phyloP scores from a whole-genome alignment of 2,888 invertebrate genomes.

The Morinoia aosen region DNA sequence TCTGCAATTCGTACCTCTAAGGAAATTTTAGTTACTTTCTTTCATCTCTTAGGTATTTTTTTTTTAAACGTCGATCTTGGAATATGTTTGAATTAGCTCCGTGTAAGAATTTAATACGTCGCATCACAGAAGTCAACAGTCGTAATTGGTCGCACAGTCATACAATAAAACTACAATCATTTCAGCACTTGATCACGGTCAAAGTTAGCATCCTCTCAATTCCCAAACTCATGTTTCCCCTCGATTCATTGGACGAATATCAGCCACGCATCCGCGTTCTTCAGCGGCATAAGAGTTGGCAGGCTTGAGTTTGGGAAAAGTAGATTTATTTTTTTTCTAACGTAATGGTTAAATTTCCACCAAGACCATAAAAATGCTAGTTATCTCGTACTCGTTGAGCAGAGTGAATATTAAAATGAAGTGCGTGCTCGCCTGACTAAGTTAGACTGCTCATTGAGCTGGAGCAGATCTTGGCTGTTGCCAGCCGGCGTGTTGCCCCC shows the following conservation, averaged over 20 bases:
- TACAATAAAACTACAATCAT: not conserved
- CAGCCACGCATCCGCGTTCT: not conserved
- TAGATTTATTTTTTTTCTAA: not conserved
- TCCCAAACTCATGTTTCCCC: not conserved
- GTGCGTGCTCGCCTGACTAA: not conserved
- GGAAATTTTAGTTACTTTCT: too few relatives aligned
- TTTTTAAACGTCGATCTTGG: not conserved
- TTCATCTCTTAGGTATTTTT: not conserved
- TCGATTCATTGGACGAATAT: not conserved
- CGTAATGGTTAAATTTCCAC: not conserved
- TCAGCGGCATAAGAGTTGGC: not conserved
- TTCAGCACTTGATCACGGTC: not conserved
- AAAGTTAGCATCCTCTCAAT: not conserved
- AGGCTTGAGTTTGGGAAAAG: not conserved
- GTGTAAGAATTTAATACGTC: not conserved
- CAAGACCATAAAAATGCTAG: not conserved
- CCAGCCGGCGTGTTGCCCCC: not conserved
- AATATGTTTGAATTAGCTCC: not conserved
- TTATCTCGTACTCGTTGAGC: not conserved
- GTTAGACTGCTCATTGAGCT: not conserved
- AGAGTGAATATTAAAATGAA: not conserved
- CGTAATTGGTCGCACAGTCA: not conserved
- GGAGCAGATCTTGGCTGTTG: not conserved
- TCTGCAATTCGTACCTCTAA: too few relatives aligned
- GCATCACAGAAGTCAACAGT: not conserved